Evolutionary conservation across 2,797 vertebrate species (phyloP).

Genomic region (Pangasius djambal): DNA sequence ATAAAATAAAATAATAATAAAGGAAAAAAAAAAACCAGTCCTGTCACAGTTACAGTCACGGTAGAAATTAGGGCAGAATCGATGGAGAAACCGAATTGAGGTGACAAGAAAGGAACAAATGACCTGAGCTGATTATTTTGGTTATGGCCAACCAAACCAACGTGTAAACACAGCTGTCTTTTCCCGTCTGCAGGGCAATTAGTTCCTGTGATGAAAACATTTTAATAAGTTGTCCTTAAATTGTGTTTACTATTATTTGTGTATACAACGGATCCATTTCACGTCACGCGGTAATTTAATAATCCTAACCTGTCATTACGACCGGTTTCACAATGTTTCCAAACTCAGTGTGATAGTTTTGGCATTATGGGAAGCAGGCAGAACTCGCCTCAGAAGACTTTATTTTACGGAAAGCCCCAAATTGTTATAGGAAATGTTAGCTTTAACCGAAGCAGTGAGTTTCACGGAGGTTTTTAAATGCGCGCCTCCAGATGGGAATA

Average conservation of each 20-base stretch:
- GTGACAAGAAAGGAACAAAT: constrained; percentile 69
- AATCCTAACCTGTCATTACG: constrained; percentile 82
- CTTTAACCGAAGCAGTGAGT: constrained; percentile 66
- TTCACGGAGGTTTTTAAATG: constrained; percentile 65
- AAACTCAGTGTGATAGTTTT: constrained; percentile 72
- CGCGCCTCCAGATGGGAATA: constrained; percentile 68
- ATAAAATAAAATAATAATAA: background rate
- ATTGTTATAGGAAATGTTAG: constrained; percentile 78
- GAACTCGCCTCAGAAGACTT: constrained; percentile 59
- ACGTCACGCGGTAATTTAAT: constrained; percentile 82
- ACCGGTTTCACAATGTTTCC: constrained; percentile 64
- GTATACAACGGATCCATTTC: constrained; percentile 81
- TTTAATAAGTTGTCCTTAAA: constrained; percentile 72
- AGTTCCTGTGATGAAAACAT: constrained; percentile 79
- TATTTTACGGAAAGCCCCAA: constrained; percentile 69
- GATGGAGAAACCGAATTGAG: background rate
- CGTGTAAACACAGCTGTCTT: constrained; percentile 78
- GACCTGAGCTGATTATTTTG: constrained; percentile 54
- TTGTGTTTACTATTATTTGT: constrained; percentile 78
- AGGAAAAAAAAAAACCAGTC: background rate
- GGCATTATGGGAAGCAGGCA: constrained; percentile 79
- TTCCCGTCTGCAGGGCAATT: constrained; percentile 77
- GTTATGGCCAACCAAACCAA: constrained; percentile 65
- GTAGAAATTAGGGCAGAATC: background rate
- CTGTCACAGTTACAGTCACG: background rate